A percentile compares a stretch with the other conserved stretches of the same genome.
Conservation (phyloP, 2,888 invertebrate genomes). For the Phengaris alcon region DNA sequence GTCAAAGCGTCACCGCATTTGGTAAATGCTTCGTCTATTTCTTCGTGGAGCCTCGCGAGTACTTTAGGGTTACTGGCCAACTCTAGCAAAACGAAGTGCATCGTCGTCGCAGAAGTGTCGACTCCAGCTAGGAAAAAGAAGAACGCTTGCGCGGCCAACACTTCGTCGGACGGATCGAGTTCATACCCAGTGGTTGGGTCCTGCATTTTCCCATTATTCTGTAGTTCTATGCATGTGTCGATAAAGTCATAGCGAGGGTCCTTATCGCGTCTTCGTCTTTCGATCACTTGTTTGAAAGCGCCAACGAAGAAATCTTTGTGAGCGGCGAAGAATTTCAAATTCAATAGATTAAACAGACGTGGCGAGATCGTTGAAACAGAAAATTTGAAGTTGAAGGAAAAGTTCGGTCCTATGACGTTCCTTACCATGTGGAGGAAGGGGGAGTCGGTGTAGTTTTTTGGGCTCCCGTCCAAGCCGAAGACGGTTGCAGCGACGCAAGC, state of each 20-base stretch:
- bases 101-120: constrained; percentile 58
- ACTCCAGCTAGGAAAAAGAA: constrained; percentile 67
- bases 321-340: constrained; percentile 39
- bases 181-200: constrained; percentile 39
- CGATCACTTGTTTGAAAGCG: constrained; percentile 39
- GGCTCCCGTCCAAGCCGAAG: constrained; percentile 58
- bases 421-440: constrained; percentile 50
- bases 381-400: constrained; percentile 45
- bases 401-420: constrained; percentile 41
- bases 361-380: constrained; percentile 39
- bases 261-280: constrained; percentile 33
- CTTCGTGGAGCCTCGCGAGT: constrained; percentile 49
- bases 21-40: constrained; percentile 51
- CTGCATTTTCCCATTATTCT: constrained; percentile 38
- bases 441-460: constrained; percentile 54
- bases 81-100: constrained; percentile 53
- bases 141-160: constrained; percentile 66
- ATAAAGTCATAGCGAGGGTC: constrained; percentile 44
- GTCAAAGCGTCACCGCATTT: constrained; percentile 49
- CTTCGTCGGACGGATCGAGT: constrained; percentile 45
- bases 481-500: constrained; percentile 57
- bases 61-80: constrained; percentile 54
- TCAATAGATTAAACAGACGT: constrained; percentile 38
- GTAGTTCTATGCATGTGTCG: constrained; percentile 42
- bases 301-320: constrained; percentile 42